Conservation (phyloP, 2,797 vertebrate species). For the Silurus lanzhouensis region DNA sequence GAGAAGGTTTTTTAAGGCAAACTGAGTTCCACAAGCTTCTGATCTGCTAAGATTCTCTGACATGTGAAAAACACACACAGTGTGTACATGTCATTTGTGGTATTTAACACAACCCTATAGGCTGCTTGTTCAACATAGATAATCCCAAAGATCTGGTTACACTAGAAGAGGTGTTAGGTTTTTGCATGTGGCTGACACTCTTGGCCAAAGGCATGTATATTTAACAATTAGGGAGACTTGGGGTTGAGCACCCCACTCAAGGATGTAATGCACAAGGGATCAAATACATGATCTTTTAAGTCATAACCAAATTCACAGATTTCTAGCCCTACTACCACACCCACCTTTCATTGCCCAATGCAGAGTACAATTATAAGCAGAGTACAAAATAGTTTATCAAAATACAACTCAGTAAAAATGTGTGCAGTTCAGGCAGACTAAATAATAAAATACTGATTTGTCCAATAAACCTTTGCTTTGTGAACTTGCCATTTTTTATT, state of each 20-base stretch:
- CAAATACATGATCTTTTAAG: slow-evolving; percentile 16
- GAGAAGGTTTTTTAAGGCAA: background rate
- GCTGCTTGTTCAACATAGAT: slow-evolving; percentile 15
- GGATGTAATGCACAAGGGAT: slow-evolving; percentile 12
- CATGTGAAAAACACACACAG: slow-evolving; percentile 1
- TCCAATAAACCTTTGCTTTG: background rate
- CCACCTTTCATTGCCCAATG: background rate
- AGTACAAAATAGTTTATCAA: background rate
- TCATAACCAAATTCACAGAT: slow-evolving; percentile 15
- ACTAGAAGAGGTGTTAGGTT: background rate
- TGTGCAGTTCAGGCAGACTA: background rate
- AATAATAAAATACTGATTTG: background rate
- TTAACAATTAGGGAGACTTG: background rate
- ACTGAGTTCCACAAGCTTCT: background rate
- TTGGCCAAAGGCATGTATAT: slow-evolving; percentile 6
- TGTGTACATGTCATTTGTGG: background rate
- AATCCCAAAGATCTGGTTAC: slow-evolving; percentile 32
- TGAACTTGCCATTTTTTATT: background rate
- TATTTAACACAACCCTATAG: slow-evolving; percentile 9
- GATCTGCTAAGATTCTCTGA: background rate
- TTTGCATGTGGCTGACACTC: background rate
- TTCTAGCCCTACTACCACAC: background rate
- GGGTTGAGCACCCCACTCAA: background rate
- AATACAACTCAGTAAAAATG: background rate
- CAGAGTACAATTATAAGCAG: background rate